phyloP scores from a whole-genome alignment of 2,113 vertebrate genomes.

The Ochotona curzoniae region DNA sequence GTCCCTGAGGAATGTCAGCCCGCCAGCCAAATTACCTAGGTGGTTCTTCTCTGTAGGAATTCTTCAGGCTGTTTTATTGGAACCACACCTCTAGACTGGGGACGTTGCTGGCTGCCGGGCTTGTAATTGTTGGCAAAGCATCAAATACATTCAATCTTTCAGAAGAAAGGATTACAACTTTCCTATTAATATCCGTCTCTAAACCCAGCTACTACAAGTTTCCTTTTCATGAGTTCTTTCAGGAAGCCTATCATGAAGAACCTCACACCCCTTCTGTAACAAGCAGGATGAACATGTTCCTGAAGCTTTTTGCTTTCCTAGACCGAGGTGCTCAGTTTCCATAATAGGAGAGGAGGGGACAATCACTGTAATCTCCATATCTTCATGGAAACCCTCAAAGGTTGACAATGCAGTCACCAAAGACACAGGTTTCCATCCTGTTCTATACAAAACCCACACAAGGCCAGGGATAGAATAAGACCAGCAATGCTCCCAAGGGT shows the following conservation, averaged over 20 bases:
- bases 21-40: neutral
- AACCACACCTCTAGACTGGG: neutral
- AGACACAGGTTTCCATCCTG: neutral
- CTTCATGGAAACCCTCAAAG: neutral
- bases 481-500: neutral
- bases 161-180: conserved; percentile 2
- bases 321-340: neutral
- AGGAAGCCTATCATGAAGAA: too few relatives aligned
- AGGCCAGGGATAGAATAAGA: neutral
- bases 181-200: neutral
- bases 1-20: neutral
- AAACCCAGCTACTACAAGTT: neutral
- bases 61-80: neutral
- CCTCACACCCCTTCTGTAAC: neutral
- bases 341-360: neutral
- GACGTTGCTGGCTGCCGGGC: neutral
- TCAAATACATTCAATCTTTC: neutral
- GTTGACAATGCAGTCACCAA: neutral
- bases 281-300: neutral
- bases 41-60: neutral
- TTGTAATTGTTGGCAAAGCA: neutral
- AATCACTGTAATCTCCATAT: neutral
- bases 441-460: neutral
- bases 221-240: neutral
- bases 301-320: neutral